Conservation (phyloP, 2,888 invertebrate genomes). For the Hesperia comma region DNA sequence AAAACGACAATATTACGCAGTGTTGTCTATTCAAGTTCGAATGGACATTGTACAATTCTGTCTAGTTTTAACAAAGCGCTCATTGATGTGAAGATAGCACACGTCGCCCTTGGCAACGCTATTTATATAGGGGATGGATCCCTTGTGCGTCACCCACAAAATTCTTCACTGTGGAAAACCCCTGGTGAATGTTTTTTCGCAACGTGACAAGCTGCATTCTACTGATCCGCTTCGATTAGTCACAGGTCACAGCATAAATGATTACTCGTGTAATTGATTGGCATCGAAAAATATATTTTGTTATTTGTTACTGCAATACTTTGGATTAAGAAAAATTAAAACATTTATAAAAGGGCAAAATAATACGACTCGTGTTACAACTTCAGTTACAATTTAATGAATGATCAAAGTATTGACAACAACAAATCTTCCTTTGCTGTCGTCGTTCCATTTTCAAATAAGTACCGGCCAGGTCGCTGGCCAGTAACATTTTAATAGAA, state of each 20-base stretch:
- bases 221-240: not conserved
- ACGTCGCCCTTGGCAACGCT: slow-evolving; percentile 69
- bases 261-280: not conserved
- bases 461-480: too few relatives aligned
- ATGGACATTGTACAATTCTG: slow-evolving; percentile 39
- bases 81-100: slow-evolving; percentile 67
- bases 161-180: slow-evolving; percentile 71
- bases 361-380: too few relatives aligned
- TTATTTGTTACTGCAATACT: too few relatives aligned
- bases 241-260: not conserved
- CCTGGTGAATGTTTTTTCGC: slow-evolving; percentile 65
- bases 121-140: slow-evolving; percentile 56
- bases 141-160: slow-evolving; percentile 67
- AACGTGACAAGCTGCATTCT: slow-evolving; percentile 38
- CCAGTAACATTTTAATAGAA: too few relatives aligned
- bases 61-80: slow-evolving; percentile 41
- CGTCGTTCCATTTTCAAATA: too few relatives aligned
- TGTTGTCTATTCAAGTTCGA: slow-evolving; percentile 60
- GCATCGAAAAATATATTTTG: too few relatives aligned
- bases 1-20: slow-evolving; percentile 59
- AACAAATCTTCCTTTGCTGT: too few relatives aligned
- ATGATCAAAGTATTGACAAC: too few relatives aligned
- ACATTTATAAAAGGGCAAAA: too few relatives aligned
- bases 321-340: too few relatives aligned
- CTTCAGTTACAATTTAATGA: too few relatives aligned